Base-by-base conservation (phyloP, 2,797 vertebrate species). In the Sebastes hopkinsi region DNA sequence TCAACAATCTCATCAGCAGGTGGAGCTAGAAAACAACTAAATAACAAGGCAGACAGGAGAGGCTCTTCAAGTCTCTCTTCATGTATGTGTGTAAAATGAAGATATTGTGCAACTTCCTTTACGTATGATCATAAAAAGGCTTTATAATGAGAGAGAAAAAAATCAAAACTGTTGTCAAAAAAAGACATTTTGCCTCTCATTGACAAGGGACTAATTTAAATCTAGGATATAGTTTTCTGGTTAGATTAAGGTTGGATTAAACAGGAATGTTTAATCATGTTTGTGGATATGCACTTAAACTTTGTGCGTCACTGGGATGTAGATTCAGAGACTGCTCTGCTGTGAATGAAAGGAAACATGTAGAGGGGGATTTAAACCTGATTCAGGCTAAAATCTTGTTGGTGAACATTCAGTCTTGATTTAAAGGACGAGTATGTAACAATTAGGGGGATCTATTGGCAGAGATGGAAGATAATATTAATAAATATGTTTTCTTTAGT, bases 1-100 rank as follows among this genome's bases (percentile, higher is more conserved):
- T 72, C 38, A 38, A 16, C 0, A 14, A n/a, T 80, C 4, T 75
- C 22, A 84, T 54, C 95, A 94, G 89, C 86, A 95, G 95, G 72
- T 81, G 92, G 93, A 4, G 89, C 80, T 86, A 90, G 11, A 86
- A 55, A 82, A 82, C 80, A 77, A 84, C 68, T 20, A 52, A 87
- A 82, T 9, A 36, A 22, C 22, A 18, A n/a, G 8, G 3, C 8
- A 67, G 3, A 2, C 27, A 36, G 14, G 3, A 69, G 27, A 6
- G 27, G 29, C 27, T 36, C 27, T 10, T 4, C 8, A 5, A 55
- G 22, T 50, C 25, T 75, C 7, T n/a, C 6, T 56, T 8, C 5
- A 3, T 67, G 14, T 52, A 0, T 50, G 16, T 14, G 2, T 60
- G 42, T 42, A 42, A 16, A 16, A 16, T 0, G 38, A 1, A 71